Base-by-base conservation (phyloP, 2,113 vertebrate species). In the Cinclus cinclus region DNA sequence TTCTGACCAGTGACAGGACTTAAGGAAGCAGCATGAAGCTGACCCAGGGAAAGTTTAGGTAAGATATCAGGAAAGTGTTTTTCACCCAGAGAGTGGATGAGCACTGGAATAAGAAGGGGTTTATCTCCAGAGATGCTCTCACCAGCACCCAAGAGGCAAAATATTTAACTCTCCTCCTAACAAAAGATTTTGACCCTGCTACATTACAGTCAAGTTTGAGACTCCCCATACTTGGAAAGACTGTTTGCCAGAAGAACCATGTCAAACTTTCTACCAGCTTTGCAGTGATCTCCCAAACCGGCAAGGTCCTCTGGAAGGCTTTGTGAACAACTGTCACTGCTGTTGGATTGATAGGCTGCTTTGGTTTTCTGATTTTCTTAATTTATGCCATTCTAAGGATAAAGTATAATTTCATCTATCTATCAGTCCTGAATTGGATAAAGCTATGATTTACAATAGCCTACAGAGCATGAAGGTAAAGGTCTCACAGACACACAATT, bases 221-320 rank as follows among this genome's bases (percentile, higher is more conserved):
- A 12, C 5, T 81, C 6, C 11, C 39, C 30, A 30, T 21, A 25
- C 10, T 39, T 64, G 39, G 18, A 63, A 81, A 18, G 23, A 69
- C 21, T 25, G 44, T 17, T 13, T 83, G 27, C 18, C 53, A 81
- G 31, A 80, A 87, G 31, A 78, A 11, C 15, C 5, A 22, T 2
- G 1, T 25, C 0, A 0, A 46, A 37, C 25, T 76, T 79, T 30
- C 31, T 31, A 41, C 9, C 14, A 31, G 4, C 4, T 68, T 74
- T 46, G 28, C 24, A 55, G 11, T 42, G 27, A 60, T 28, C 33
- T 83, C 41, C 46, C 33, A 87, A n/a, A 1, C 6, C 56, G 16
- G 6, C 11, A 73, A 84, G 15, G 9, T 37, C 10, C 28, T 60
- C 64, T 42, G 18, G 24, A 69, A 63, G 22, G 12, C 7, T 78